phyloP scores from a whole-genome alignment of 2,888 invertebrate genomes.

The Anaspis maculata region DNA sequence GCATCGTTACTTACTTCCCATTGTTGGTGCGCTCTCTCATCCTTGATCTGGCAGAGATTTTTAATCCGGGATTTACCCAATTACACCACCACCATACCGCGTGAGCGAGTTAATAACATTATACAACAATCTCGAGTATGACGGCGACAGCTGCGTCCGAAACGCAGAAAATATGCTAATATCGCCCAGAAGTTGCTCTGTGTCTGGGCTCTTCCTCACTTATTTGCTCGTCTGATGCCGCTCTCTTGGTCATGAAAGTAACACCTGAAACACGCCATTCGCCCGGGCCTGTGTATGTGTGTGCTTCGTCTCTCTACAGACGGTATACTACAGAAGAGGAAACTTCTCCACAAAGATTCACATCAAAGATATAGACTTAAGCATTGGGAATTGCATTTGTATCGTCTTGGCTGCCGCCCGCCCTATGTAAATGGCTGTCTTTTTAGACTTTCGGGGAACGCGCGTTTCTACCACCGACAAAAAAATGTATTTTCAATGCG shows the following conservation, averaged over 20 bases:
- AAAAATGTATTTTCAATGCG: conserved; percentile 12
- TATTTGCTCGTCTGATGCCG: conserved; percentile 28
- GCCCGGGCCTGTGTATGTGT: too few relatives aligned
- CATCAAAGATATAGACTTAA: conserved; percentile 29
- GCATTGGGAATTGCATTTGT: conserved; percentile 28
- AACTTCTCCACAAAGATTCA: conserved; percentile 23
- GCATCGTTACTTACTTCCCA: too few relatives aligned
- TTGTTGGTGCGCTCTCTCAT: too few relatives aligned
- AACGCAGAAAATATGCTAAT: conserved; percentile 34
- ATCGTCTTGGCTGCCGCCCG: conserved; percentile 22
- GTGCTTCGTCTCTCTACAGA: too few relatives aligned
- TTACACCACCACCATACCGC: too few relatives aligned
- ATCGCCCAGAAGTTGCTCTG: conserved; percentile 32
- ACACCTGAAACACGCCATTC: conserved; percentile 33
- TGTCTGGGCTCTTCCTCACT: conserved; percentile 25
- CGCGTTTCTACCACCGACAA: conserved; percentile 4
- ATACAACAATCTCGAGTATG: too few relatives aligned
- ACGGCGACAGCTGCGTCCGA: conserved; percentile 25
- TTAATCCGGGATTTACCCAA: too few relatives aligned
- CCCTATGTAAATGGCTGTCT: conserved; percentile 25
- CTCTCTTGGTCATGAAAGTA: conserved; percentile 28
- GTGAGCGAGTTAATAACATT: too few relatives aligned
- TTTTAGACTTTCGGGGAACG: conserved; percentile 7
- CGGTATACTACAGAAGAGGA: too few relatives aligned
- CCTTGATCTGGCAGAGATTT: too few relatives aligned